These are phyloP conservation scores for Pelecanoides urinatrix DNA, from an alignment of 2,113 vertebrate genomes.

Conservation along the genomic window DNA sequence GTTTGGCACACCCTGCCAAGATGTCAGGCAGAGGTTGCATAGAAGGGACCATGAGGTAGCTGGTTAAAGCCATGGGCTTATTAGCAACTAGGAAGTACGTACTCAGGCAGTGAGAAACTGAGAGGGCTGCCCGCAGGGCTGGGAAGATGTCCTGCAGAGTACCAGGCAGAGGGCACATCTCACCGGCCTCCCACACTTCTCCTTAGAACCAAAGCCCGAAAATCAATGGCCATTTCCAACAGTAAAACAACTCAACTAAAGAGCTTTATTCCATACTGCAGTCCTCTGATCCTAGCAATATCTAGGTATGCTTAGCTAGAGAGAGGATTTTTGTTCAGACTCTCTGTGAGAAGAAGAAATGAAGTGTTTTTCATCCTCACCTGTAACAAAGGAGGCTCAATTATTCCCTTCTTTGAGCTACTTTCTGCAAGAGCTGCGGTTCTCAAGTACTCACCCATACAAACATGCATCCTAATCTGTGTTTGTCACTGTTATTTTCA, in stretches of 20 bases:
- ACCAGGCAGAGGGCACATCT: background rate
- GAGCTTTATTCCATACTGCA: background rate
- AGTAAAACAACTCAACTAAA: background rate
- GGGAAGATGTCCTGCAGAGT: too few species aligned
- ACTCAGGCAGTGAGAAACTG: background rate
- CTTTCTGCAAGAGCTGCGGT: background rate
- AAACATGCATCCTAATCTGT: constrained; percentile 26
- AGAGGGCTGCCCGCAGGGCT: background rate
- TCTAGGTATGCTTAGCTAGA: background rate
- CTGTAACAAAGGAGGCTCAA: background rate
- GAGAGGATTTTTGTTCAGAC: background rate
- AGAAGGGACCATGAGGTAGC: background rate
- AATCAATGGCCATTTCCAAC: background rate
- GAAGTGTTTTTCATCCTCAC: background rate
- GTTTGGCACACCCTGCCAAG: background rate
- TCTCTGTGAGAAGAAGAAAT: background rate
- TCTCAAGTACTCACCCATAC: constrained; percentile 36
- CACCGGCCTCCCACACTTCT: rapidly evolving
- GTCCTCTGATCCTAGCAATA: background rate
- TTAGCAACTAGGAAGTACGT: background rate
- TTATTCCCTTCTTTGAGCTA: background rate
- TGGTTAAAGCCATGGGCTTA: background rate
- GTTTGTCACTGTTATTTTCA: constrained; percentile 54
- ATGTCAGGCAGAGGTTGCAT: background rate
- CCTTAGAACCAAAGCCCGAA: background rate